phyloP scores from a whole-genome alignment of 1,140 invertebrate genomes.

The Zophobas morio region DNA sequence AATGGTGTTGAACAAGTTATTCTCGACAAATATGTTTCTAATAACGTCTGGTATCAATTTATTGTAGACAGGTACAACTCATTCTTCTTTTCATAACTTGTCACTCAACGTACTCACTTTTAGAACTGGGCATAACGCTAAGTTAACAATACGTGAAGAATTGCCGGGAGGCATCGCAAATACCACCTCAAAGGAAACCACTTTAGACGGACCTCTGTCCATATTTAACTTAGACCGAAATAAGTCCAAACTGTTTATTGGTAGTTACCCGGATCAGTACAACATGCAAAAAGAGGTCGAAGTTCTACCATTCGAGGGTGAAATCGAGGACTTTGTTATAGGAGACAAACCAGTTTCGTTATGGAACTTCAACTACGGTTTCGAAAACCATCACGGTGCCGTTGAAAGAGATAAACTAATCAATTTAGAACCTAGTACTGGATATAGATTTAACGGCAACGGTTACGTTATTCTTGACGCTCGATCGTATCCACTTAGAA shows the following conservation, averaged over 20 bases:
- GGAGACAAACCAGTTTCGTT: slow-evolving; percentile 91
- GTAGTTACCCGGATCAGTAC: slow-evolving; percentile 84
- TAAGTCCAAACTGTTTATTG: slow-evolving; percentile 91
- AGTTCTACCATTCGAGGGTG: slow-evolving; percentile 86
- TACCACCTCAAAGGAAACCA: slow-evolving; percentile 72
- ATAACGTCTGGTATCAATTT: slow-evolving; percentile 93
- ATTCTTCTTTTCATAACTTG: slow-evolving; percentile 6
- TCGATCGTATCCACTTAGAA: slow-evolving; percentile 70
- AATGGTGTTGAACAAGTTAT: slow-evolving; percentile 84
- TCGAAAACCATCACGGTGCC: slow-evolving; percentile 83
- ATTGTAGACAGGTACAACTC: slow-evolving; percentile 83
- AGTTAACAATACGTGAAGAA: slow-evolving; percentile 86
- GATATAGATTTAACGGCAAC: slow-evolving; percentile 88
- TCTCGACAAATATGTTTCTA: slow-evolving; percentile 82
- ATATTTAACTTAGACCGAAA: slow-evolving; percentile 91
- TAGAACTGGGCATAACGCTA: slow-evolving; percentile 86
- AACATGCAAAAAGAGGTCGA: slow-evolving; percentile 79
- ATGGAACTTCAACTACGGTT: slow-evolving; percentile 91
- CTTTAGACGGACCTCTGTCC: slow-evolving; percentile 79
- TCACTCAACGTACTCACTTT: slow-evolving; percentile 23
- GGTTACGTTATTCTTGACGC: slow-evolving; percentile 84
- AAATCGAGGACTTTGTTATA: slow-evolving; percentile 91
- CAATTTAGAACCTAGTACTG: slow-evolving; percentile 75
- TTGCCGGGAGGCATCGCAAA: slow-evolving; percentile 74
- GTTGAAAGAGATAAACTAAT: slow-evolving; percentile 78